Evolutionary conservation across 1,140 invertebrate species (phyloP).

Genomic region (Radopholus similis): DNA sequence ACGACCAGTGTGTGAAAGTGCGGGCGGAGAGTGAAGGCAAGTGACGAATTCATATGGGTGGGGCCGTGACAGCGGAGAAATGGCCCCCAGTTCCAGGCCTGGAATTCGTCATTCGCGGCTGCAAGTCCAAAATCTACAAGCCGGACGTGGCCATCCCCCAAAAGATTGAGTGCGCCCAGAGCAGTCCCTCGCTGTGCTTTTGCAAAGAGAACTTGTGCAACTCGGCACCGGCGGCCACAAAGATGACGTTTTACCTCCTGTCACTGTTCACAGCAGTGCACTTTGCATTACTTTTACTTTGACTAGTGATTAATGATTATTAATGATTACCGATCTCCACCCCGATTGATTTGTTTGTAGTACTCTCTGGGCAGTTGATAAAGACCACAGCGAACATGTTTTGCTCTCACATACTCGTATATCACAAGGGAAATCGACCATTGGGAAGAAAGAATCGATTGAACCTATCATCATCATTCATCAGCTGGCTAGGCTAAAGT

Average conservation of each 20-base stretch:
- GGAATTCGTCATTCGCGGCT: slow-evolving; percentile 13
- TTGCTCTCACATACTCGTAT: no score
- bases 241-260: not conserved
- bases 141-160: slow-evolving; percentile 15
- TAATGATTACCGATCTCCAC: no score
- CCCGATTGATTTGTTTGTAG: no score
- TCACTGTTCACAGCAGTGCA: no score
- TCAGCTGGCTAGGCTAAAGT: no score
- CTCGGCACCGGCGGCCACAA: not conserved
- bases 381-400: no score
- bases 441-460: no score
- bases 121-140: slow-evolving; percentile 11
- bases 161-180: not conserved
- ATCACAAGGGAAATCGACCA: no score
- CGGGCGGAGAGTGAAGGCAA: slow-evolving; percentile 8
- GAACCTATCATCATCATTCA: no score
- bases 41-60: not conserved
- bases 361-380: no score
- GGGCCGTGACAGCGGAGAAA: not conserved
- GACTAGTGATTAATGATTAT: no score
- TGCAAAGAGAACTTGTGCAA: slow-evolving; percentile 19
- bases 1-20: slow-evolving; percentile 18
- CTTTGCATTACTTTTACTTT: no score
- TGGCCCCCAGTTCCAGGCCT: not conserved
- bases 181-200: slow-evolving; percentile 9